Percentiles rank a stretch among this genome's conserved stretches.
Evolutionary conservation across 2,113 vertebrate genomes (phyloP).

Genomic region (Hystrix cristata): DNA sequence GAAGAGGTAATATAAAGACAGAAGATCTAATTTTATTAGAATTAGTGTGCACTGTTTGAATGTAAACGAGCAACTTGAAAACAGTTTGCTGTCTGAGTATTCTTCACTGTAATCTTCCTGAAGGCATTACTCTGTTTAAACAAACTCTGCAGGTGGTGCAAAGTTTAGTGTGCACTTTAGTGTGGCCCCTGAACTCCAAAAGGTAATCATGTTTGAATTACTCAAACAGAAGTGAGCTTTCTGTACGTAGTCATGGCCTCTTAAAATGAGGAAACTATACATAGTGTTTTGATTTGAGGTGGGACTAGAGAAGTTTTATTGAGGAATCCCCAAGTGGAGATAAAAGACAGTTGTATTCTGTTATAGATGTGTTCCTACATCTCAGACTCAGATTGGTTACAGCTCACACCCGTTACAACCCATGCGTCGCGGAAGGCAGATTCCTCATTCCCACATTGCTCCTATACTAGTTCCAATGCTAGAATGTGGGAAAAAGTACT

Average conservation of each 20-base stretch:
- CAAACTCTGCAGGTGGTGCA: not conserved
- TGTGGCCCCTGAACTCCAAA: not conserved
- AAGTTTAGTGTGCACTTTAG: not conserved
- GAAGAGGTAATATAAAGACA: constrained; percentile 16
- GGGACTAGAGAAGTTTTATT: not conserved
- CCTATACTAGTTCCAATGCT: not conserved
- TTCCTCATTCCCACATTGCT: not conserved
- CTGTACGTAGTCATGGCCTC: not conserved
- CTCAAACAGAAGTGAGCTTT: not conserved
- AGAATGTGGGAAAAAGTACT: not conserved
- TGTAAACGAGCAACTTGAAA: constrained; percentile 19
- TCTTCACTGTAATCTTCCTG: not conserved
- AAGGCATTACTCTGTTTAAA: not conserved
- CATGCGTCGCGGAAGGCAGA: too few relatives aligned
- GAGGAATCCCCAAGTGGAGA: not conserved
- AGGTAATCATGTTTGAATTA: not conserved
- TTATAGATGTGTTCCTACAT: not conserved
- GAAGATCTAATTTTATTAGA: not conserved
- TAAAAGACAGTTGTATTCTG: not conserved
- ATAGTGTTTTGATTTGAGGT: not conserved
- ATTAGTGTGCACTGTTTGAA: not conserved
- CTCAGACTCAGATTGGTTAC: not conserved
- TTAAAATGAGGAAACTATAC: not conserved
- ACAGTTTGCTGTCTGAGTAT: not conserved
- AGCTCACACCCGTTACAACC: not conserved